A percentile compares a stretch with the other conserved stretches of the same genome.
Evolutionary conservation across 2,113 vertebrate genomes (phyloP).

Genomic region (Rafetus swinhoei): DNA sequence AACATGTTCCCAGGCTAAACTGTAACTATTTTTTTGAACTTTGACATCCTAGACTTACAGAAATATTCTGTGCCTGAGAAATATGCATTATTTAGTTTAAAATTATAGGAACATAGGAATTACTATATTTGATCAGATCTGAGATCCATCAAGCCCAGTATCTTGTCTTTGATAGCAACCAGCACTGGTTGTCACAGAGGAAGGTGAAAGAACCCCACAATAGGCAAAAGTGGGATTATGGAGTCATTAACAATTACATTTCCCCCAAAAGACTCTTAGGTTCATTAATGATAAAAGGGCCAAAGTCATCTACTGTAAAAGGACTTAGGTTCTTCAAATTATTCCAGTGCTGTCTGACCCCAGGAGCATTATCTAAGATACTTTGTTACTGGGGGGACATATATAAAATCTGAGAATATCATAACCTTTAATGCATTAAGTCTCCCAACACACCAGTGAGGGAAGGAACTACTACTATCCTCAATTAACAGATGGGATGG

Average conservation of each 20-base stretch:
- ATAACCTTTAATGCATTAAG: neutral
- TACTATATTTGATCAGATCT: neutral
- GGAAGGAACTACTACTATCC: neutral
- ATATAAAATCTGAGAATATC: neutral
- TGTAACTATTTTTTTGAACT: neutral
- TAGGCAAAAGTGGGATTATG: neutral
- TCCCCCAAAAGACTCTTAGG: neutral
- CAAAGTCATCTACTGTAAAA: neutral
- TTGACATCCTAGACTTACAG: neutral
- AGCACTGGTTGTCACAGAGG: neutral
- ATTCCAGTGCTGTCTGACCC: neutral
- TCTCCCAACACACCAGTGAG: fast-evolving
- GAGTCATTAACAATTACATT: neutral
- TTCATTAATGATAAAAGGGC: neutral
- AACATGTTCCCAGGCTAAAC: neutral
- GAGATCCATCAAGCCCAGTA: neutral
- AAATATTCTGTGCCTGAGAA: neutral
- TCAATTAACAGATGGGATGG: neutral
- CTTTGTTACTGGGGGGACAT: too few species aligned
- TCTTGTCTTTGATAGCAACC: neutral
- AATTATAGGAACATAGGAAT: neutral
- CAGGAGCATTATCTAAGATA: neutral
- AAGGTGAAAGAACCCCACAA: neutral
- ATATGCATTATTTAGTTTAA: neutral
- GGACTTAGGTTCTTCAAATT: neutral